Evolutionary conservation across 2,113 vertebrate genomes (phyloP), one percentile per base, ranked within the genome.

Genomic region (Puma concolor): DNA sequence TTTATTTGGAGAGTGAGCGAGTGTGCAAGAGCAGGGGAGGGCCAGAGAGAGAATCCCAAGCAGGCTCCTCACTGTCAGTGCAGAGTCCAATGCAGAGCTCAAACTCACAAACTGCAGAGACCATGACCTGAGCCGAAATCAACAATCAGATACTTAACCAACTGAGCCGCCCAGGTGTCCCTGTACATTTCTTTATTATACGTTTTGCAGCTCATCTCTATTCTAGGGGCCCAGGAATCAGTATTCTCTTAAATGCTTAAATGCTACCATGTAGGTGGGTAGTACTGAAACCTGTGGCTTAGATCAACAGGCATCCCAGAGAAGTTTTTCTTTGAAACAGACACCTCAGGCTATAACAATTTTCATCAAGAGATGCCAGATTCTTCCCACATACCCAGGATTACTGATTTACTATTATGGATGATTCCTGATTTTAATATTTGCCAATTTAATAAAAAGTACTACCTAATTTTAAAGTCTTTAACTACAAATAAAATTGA

Each of bases 401-500:
- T 29, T 50, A 41, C 21, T 92, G 60, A 76, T 79, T 84, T 79
- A 97, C 79, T 79, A 83, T 21, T 69, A 96, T 19, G 15, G 91
- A 54, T 71, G 89, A 69, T 50, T 88, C 48, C 83, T n/a, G 57
- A 52, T 91, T 69, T 93, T 82, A 81, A 31, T 60, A 80, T 52
- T 50, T 95, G 19, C 38, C 72, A 90, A 86, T 69, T 89, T 79
- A 88, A 63, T 87, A 95, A 91, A 81, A 86, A 91, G 48, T 74
- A 79, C 57, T 33, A 69, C 31, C 50, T 79, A 77, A 67, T 33
- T 91, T 82, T 87, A 84, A 89, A 72, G 48, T 36, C 12, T 81
- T 95, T 97, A 83, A 69, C 76, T 82, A 94, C 10, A 94, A 87
- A 66, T 57, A 86, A 95, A 93, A 66, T 44, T 29, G 63, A 93